These are phyloP conservation scores for Melanophora roralis DNA, from an alignment of 2,888 invertebrate genomes.

Conservation along the genomic window DNA sequence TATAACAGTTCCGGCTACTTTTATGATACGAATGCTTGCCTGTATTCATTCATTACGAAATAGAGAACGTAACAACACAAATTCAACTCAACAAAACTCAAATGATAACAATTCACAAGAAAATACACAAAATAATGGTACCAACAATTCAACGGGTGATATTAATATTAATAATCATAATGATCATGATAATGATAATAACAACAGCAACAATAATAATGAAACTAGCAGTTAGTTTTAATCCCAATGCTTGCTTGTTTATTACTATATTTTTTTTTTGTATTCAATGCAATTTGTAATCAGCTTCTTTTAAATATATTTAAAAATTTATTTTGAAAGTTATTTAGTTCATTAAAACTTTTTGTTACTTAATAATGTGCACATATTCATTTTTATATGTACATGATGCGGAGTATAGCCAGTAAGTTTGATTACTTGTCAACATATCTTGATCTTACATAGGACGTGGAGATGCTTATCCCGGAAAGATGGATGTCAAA, in stretches of 20 bases:
- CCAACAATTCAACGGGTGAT: slow-evolving; percentile 46
- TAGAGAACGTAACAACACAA: slow-evolving; percentile 71
- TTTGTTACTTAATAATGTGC: too few relatives aligned
- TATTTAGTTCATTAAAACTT: slow-evolving; percentile 25
- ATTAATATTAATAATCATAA: slow-evolving; percentile 24
- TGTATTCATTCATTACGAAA: slow-evolving; percentile 81
- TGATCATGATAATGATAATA: slow-evolving; percentile 26
- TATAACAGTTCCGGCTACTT: slow-evolving; percentile 90
- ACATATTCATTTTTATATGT: too few relatives aligned
- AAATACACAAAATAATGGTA: slow-evolving; percentile 34
- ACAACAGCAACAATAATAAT: slow-evolving; percentile 22
- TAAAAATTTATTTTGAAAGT: slow-evolving; percentile 22
- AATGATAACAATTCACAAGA: slow-evolving; percentile 39
- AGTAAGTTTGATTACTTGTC: too few relatives aligned
- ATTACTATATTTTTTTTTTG: slow-evolving; percentile 12
- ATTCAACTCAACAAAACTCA: slow-evolving; percentile 11
- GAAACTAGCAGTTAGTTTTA: slow-evolving; percentile 42
- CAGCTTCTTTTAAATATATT: slow-evolving; percentile 27
- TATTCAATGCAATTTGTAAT: slow-evolving; percentile 15
- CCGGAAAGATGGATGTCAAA: too few relatives aligned
- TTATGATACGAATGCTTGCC: slow-evolving; percentile 88
- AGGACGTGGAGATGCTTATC: too few relatives aligned
- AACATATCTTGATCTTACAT: too few relatives aligned
- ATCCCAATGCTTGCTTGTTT: neutral
- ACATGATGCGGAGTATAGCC: too few relatives aligned